These are phyloP conservation scores for Standfussiana lucernea DNA, from an alignment of 2,888 invertebrate species.

Conservation along the genomic window DNA sequence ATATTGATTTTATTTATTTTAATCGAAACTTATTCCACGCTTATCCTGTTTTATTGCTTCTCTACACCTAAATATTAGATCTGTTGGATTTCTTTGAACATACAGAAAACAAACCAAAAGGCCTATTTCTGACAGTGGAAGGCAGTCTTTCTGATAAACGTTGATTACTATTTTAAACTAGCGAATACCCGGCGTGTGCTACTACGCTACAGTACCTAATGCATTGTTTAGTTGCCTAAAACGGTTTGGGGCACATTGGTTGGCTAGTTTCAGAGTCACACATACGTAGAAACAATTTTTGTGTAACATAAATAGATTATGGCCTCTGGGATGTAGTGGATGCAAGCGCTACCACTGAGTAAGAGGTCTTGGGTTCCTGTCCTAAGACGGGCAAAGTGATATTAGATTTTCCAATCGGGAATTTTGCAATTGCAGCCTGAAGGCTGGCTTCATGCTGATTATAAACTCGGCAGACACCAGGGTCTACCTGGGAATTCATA, in stretches of 20 bases:
- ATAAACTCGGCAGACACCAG: background rate
- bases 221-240: no score
- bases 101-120: background rate
- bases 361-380: no score
- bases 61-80: background rate
- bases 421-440: background rate
- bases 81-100: background rate
- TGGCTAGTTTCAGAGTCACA: no score
- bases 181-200: no score
- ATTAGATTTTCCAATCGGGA: background rate
- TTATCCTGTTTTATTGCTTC: background rate
- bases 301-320: no score
- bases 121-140: background rate
- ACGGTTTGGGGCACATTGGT: no score
- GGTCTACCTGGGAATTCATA: background rate
- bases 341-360: background rate
- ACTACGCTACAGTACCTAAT: no score
- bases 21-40: background rate
- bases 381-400: background rate
- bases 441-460: background rate
- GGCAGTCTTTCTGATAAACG: background rate
- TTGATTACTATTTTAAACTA: background rate
- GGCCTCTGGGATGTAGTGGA: background rate
- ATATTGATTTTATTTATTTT: background rate
- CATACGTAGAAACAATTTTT: no score